Evolutionary conservation across 2,797 vertebrate species (phyloP), one percentile per base, ranked within the genome.

Genomic region (Hippopotamyrus pictus): DNA sequence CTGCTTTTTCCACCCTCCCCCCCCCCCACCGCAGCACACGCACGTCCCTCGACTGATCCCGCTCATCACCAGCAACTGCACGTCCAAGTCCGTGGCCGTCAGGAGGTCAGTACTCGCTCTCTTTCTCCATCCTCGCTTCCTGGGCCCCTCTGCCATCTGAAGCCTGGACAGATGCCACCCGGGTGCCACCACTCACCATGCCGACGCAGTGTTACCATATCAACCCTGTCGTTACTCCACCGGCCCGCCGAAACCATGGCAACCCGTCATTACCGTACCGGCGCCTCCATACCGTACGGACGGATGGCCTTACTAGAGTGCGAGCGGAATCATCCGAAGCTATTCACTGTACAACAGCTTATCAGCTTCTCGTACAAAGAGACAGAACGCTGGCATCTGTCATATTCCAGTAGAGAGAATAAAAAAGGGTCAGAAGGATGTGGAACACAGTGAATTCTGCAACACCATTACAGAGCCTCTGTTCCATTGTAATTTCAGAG

Each of bases 21-120:
- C 86, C 0, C 37, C 54, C 87, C 33, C 41, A 41, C 57, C 37
- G 3, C 79, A 93, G 92, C 91, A 92, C 88, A 92, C 93, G 9
- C 92, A 93, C 84, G 97, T 95, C 93, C 97, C 97, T 5, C 96
- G 98, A 41, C 96, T 99, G 92, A 97, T 99, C 94, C 98, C 98
- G 89, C 96, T 99, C 94, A 97, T 99, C 94, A 97, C 97, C 92
- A 97, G 96, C 95, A 98, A 96, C 94, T 99, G 98, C 92, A 95
- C 95, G 83, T 97, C 97, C 86, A 99, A 99, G 91, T 98, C 98
- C 90, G 98, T 98, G 88, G 97, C 97, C 0, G 97, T 99, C 90
- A 96, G 98, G 94, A 97, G 98, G 98, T 99, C 90, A 96, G 94
- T 57, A 48, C 46, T 48, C 44, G 0, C 62, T 29, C 73, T 53